These are phyloP conservation scores for Brachymystax lenok DNA, from an alignment of 2,797 vertebrate genomes.

Conservation along the genomic window DNA sequence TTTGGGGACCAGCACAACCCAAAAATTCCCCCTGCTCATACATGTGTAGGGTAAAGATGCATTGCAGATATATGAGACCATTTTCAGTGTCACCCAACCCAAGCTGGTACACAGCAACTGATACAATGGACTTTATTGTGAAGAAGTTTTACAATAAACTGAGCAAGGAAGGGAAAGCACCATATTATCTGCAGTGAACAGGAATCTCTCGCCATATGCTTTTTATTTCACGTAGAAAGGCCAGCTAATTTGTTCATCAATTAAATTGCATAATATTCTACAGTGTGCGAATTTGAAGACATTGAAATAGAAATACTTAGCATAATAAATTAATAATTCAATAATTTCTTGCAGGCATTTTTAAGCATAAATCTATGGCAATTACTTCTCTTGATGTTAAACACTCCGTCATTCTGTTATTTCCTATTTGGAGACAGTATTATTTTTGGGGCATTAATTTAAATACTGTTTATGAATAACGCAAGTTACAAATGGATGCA, in stretches of 20 bases:
- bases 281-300: constrained; percentile 50
- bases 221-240: constrained; percentile 36
- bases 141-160: not conserved
- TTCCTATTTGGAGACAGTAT: constrained; percentile 24
- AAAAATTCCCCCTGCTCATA: not conserved
- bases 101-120: not conserved
- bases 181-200: not conserved
- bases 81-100: too few species aligned
- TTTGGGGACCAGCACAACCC: not conserved
- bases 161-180: constrained; percentile 8
- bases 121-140: not conserved
- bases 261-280: constrained; percentile 54
- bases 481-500: not conserved
- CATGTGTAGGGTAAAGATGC: not conserved
- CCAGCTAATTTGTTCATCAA: constrained; percentile 55
- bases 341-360: constrained; percentile 61
- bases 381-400: constrained; percentile 54
- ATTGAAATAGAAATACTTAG: constrained; percentile 66
- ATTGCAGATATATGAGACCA: not conserved
- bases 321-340: constrained; percentile 73
- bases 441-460: not conserved
- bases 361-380: constrained; percentile 59
- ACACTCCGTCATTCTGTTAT: constrained; percentile 25
- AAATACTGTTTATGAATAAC: constrained; percentile 3
- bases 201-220: constrained; percentile 9